phyloP scores from a whole-genome alignment of 2,113 vertebrate species.

The Caloenas nicobarica region DNA sequence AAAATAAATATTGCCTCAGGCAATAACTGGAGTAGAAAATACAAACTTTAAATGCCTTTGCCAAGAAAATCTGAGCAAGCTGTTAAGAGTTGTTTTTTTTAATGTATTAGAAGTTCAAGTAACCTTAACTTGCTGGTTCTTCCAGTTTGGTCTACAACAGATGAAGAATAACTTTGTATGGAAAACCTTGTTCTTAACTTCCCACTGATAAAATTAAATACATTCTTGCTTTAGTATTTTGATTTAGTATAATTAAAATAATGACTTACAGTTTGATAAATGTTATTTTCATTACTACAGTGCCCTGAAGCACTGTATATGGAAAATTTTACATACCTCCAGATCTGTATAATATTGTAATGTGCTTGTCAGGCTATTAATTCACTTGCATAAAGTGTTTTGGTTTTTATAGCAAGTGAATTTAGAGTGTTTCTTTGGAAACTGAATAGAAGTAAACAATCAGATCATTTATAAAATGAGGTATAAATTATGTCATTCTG shows the following conservation, averaged over 20 bases:
- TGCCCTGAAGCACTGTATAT: constrained; percentile 12
- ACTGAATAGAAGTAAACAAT: not conserved
- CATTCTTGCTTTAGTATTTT: constrained; percentile 44
- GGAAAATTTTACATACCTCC: constrained; percentile 36
- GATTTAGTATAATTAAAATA: constrained; percentile 46
- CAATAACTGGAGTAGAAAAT: constrained; percentile 9
- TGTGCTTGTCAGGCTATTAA: not conserved
- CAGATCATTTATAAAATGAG: not conserved
- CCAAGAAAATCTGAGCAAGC: constrained; percentile 27
- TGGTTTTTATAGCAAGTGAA: not conserved
- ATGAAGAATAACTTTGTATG: constrained; percentile 16
- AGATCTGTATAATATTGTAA: no score
- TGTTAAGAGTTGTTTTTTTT: not conserved
- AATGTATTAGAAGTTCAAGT: not conserved
- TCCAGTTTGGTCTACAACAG: constrained; percentile 4
- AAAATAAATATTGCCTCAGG: constrained; percentile 35
- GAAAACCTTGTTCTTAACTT: constrained; percentile 45
- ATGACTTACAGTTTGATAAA: constrained; percentile 26
- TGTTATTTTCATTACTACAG: constrained; percentile 26
- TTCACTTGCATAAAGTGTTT: not conserved
- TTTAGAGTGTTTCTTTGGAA: constrained; percentile 17
- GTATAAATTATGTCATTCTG: not conserved
- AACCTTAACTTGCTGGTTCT: not conserved
- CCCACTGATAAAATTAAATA: constrained; percentile 39
- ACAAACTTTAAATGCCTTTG: not conserved